Conservation (phyloP, 2,113 vertebrate genomes). For the Ctenodactylus gundi region DNA sequence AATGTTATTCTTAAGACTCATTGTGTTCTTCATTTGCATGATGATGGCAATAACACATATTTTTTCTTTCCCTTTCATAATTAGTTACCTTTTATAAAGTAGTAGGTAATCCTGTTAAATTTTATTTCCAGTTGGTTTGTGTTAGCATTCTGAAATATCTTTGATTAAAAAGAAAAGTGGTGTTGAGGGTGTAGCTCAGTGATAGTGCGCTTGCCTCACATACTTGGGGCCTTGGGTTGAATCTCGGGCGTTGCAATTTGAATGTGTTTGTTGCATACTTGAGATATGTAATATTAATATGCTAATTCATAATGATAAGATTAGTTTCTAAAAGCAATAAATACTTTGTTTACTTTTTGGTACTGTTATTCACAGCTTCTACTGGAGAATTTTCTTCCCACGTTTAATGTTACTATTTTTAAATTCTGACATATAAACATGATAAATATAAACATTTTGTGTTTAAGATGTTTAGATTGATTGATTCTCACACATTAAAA, state of each 20-base stretch:
- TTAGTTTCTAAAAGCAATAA: constrained; percentile 24
- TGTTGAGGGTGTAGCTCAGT: neutral
- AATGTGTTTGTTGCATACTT: neutral
- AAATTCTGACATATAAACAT: neutral
- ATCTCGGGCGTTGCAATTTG: neutral
- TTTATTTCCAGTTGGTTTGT: constrained; percentile 31
- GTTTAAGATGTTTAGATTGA: neutral
- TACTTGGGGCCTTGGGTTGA: neutral
- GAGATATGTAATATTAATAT: neutral
- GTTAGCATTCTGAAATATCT: neutral
- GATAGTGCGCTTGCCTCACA: neutral
- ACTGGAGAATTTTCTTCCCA: neutral
- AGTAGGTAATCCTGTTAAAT: neutral
- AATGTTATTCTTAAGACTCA: neutral
- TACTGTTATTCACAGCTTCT: neutral
- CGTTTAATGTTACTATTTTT: neutral
- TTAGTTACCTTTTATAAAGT: neutral
- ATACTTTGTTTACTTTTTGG: neutral
- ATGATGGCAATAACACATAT: neutral
- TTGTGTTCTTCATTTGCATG: neutral
- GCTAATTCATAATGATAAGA: neutral
- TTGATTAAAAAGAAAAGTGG: neutral
- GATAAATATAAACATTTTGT: neutral
- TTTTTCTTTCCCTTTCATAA: constrained; percentile 32
- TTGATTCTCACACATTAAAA: neutral